These are phyloP conservation scores for Halictus quadricinctus DNA, from an alignment of 2,888 invertebrate species.

Conservation along the genomic window DNA sequence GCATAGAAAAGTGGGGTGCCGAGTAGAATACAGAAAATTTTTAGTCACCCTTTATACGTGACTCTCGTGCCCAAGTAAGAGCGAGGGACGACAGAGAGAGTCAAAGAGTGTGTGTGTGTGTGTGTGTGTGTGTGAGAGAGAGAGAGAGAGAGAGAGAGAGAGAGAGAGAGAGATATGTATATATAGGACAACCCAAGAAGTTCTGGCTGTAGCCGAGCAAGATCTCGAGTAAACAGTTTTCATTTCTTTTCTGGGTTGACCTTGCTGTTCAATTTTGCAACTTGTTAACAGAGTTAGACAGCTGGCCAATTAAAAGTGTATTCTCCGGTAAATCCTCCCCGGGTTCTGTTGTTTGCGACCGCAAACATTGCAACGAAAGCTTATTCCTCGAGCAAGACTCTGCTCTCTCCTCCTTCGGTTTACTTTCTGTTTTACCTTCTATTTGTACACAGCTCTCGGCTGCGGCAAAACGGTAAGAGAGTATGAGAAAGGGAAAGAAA, in stretches of 20 bases:
- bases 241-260: constrained; percentile 7
- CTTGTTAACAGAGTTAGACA: constrained; percentile 27
- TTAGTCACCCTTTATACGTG: neutral
- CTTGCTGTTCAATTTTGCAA: constrained; percentile 17
- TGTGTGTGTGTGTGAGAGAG: neutral
- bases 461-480: neutral
- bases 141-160: neutral
- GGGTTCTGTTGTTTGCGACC: constrained; percentile 3
- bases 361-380: constrained; percentile 28
- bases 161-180: neutral
- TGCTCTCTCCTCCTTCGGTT: constrained; percentile 6
- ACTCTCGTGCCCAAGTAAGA: neutral
- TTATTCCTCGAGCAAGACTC: constrained; percentile 20
- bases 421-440: constrained; percentile 25
- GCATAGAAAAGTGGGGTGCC: neutral
- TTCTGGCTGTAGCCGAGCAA: neutral
- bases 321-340: constrained; percentile 8
- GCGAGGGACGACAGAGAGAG: neutral
- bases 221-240: constrained; percentile 8
- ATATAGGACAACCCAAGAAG: neutral
- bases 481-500: neutral
- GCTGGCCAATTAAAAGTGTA: constrained; percentile 23
- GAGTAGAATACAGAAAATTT: constrained; percentile 1
- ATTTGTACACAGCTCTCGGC: constrained; percentile 42
- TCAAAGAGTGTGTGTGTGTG: neutral